These are phyloP conservation scores for Adineta ricciae DNA, from an alignment of 2,888 invertebrate genomes.

Conservation along the genomic window DNA sequence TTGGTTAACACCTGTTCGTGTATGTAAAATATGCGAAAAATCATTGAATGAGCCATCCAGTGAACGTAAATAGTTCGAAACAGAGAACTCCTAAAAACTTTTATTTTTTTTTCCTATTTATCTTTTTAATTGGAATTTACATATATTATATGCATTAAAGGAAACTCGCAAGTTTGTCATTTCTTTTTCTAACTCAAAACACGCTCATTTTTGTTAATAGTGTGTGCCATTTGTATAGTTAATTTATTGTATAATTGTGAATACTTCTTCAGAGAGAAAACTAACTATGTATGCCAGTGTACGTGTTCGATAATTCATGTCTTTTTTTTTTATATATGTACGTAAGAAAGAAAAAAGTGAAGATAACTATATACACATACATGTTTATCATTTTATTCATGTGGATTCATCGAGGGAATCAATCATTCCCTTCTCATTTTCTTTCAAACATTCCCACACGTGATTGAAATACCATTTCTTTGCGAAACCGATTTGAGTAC, in stretches of 20 bases:
- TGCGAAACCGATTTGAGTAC: neutral
- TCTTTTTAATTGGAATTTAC: neutral
- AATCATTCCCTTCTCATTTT: neutral
- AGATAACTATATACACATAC: neutral
- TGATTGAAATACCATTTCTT: neutral
- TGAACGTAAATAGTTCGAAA: neutral
- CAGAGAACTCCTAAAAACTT: neutral
- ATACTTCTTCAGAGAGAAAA: neutral
- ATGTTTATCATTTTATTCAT: neutral
- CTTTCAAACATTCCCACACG: neutral
- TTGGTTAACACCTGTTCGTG: constrained; percentile 53
- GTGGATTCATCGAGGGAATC: neutral
- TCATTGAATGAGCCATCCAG: neutral
- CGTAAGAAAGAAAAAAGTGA: neutral
- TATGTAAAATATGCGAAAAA: constrained; percentile 49
- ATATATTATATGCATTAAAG: neutral
- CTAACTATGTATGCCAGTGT: neutral
- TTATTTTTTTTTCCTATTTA: neutral
- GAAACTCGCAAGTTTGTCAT: neutral
- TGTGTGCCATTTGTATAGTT: neutral
- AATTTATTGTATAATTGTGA: neutral
- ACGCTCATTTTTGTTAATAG: neutral
- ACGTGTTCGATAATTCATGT: neutral
- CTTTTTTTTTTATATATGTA: neutral
- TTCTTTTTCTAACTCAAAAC: neutral